Evolutionary conservation across 2,113 vertebrate species (phyloP), one percentile per base, ranked within the genome.

Genomic region (Telmatochromis brichardi): DNA sequence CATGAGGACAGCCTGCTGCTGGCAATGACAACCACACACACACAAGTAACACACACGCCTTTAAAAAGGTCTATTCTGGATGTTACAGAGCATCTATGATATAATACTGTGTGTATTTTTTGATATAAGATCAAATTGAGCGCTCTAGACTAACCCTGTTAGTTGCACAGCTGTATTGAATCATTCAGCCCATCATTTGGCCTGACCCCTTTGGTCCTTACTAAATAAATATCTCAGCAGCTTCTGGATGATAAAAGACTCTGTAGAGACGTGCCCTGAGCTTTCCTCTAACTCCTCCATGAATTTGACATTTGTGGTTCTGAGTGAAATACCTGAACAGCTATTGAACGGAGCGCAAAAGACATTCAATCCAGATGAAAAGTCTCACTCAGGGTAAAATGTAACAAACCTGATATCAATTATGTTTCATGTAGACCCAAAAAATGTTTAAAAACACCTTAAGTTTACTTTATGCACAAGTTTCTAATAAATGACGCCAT

Each of bases 1-100:
- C 91, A 80, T 90, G 87, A 93, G 93, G 91, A 89, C 83, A 86
- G 86, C 87, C 91, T 84, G 86, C 89, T 87, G 92, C 89, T 91
- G 84, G 31, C 87, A 86, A 21, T 90, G 89, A 90, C 94, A 92
- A 76, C 76, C 84, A 42, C 86, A 90, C 89, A 86, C 78, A 68
- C 65, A 80, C 47, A 17, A 78, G 78, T 57, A 83, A 80, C 79
- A 40, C 81, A 87, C 63, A 28, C 9, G 4, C 4, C 12, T 28
- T 42, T 23, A 33, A 45, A 37, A 53, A 2, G 14, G 13, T 71
- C n/a, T 53, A 35, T 54, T 57, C 12, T 55, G 9, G 26, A 31
- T 26, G 33, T n/a, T 23, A 37, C 54, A 88, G 17, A 85, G 45
- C 37, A 53, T 35, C 53, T 63, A 7, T 47, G 76, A 47, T 50